These are phyloP conservation scores for Sander vitreus DNA, from an alignment of 2,113 vertebrate genomes.

Conservation along the genomic window DNA sequence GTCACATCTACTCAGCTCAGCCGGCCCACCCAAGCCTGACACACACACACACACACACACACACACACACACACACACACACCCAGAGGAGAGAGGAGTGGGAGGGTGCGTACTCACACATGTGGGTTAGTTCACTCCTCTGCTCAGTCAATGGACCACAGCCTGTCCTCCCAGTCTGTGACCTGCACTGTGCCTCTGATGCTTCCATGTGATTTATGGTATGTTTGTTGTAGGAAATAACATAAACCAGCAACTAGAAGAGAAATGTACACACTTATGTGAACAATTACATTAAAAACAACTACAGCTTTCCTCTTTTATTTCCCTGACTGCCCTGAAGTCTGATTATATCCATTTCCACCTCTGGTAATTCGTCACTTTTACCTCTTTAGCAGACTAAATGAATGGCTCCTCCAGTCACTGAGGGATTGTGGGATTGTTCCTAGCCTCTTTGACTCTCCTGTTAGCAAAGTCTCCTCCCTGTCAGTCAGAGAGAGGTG, in stretches of 20 bases:
- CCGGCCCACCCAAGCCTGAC: slow-evolving; percentile 49
- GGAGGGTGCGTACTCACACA: slow-evolving; percentile 31
- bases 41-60: slow-evolving; percentile 41
- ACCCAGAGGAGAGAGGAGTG: neutral
- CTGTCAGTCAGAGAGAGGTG: neutral
- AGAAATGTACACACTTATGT: neutral
- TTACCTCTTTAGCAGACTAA: slow-evolving; percentile 18
- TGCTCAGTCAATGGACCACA: slow-evolving; percentile 64
- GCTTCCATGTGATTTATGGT: slow-evolving; percentile 1
- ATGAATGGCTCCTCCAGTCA: slow-evolving; percentile 4
- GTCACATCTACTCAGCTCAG: slow-evolving; percentile 78
- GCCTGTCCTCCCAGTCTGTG: slow-evolving; percentile 20
- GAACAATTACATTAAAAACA: neutral
- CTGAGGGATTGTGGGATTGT: slow-evolving; percentile 35
- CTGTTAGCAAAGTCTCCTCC: slow-evolving; percentile 26
- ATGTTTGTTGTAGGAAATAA: neutral
- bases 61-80: slow-evolving; percentile 29
- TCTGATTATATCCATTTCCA: neutral
- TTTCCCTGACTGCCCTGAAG: neutral
- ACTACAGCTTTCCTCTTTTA: neutral
- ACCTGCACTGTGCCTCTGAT: slow-evolving; percentile 12
- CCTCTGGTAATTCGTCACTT: slow-evolving; percentile 14
- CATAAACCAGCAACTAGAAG: neutral
- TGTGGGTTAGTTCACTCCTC: slow-evolving; percentile 49
- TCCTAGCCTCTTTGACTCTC: slow-evolving; percentile 36